phyloP scores from a whole-genome alignment of 2,113 vertebrate genomes.

The Chauna torquata region DNA sequence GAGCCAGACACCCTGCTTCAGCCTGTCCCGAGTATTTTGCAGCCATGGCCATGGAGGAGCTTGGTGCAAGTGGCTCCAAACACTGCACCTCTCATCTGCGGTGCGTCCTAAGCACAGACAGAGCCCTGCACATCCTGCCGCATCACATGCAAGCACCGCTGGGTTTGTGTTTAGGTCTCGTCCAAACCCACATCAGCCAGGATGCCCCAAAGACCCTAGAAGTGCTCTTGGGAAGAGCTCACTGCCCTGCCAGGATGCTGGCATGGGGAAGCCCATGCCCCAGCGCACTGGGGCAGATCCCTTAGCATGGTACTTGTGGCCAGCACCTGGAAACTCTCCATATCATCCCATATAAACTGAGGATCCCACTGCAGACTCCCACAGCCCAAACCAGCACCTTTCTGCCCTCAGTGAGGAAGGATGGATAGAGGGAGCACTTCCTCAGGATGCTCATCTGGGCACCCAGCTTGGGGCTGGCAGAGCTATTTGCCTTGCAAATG shows the following conservation, averaged over 20 bases:
- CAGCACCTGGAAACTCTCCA: background rate
- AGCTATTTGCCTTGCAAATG: conserved; percentile 59
- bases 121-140: background rate
- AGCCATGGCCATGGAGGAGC: fast-evolving
- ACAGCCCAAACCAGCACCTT: background rate
- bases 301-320: fast-evolving
- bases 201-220: background rate
- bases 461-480: background rate
- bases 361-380: background rate
- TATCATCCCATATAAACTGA: background rate
- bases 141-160: background rate
- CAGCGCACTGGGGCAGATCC: background rate
- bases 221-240: background rate
- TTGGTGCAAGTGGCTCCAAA: background rate
- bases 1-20: background rate
- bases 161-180: background rate
- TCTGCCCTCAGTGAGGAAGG: background rate
- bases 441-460: background rate
- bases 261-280: background rate
- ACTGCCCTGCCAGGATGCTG: background rate
- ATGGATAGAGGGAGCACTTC: background rate
- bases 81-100: background rate
- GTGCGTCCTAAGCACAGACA: background rate
- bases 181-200: background rate
- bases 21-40: background rate